These are phyloP conservation scores for Pseudocheirus occidentalis DNA, from an alignment of 2,797 vertebrate species.

Conservation along the genomic window DNA sequence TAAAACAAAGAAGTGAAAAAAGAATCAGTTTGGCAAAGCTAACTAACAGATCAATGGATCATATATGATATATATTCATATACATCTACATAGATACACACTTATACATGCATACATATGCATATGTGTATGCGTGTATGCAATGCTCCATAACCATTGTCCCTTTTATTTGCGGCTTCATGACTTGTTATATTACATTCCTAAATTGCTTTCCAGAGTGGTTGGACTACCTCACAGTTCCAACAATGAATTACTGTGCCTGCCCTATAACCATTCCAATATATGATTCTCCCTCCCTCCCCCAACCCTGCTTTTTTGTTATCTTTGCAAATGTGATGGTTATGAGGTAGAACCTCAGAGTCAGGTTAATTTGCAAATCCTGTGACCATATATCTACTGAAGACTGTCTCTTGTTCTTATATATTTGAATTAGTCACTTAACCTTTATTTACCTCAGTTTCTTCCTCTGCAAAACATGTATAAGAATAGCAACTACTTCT, in stretches of 20 bases:
- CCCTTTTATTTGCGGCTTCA: neutral
- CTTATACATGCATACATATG: no score
- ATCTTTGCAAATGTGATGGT: neutral
- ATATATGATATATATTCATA: no score
- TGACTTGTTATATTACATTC: neutral
- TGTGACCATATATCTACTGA: neutral
- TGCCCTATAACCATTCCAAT: neutral
- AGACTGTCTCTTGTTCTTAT: neutral
- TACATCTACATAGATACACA: no score
- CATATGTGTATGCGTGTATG: no score
- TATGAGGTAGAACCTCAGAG: neutral
- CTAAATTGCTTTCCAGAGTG: neutral
- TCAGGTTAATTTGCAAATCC: neutral
- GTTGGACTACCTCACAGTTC: neutral
- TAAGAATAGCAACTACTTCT: neutral
- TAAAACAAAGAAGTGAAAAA: neutral
- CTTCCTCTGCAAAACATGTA: neutral
- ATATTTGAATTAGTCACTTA: neutral
- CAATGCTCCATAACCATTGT: neutral
- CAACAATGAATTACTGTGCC: no score
- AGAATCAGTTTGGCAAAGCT: neutral
- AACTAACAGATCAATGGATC: neutral
- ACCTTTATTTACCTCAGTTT: neutral
- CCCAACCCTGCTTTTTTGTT: neutral
- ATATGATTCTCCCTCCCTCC: neutral